Evolutionary conservation across 2,113 vertebrate species (phyloP).

Genomic region (Emberiza fucata): DNA sequence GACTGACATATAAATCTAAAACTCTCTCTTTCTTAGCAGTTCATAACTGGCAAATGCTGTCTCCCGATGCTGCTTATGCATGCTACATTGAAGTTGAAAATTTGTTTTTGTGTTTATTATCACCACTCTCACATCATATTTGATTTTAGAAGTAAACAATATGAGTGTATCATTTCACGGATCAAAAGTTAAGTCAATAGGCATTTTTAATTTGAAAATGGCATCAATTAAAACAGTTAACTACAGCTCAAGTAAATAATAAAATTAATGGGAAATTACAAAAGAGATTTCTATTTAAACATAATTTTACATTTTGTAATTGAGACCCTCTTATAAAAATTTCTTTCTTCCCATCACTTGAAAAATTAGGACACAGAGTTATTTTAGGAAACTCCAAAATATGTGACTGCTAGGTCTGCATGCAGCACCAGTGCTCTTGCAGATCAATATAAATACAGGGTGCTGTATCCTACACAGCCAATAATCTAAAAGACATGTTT

Average conservation of each 20-base stretch:
- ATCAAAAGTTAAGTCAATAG: neutral
- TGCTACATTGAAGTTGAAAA: neutral
- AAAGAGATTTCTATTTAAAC: neutral
- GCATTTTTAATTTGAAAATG: neutral
- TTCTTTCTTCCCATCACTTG: neutral
- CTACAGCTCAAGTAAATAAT: neutral
- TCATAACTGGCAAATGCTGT: neutral
- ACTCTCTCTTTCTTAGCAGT: neutral
- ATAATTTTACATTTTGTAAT: neutral
- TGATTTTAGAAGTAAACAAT: neutral
- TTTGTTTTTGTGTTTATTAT: neutral
- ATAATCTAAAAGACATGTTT: neutral
- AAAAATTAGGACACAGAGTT: neutral
- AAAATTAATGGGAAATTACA: neutral
- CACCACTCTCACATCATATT: neutral
- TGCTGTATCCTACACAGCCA: neutral
- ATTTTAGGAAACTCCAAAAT: neutral
- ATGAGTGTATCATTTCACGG: neutral
- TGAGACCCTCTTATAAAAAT: neutral
- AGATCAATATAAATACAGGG: neutral
- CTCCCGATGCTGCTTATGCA: fast-evolving
- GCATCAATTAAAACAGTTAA: neutral
- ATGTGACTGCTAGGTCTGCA: neutral
- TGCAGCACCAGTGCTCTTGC: neutral
- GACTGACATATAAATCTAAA: neutral